These are phyloP conservation scores for Trichechus manatus DNA, from an alignment of 2,113 vertebrate genomes.

Conservation along the genomic window DNA sequence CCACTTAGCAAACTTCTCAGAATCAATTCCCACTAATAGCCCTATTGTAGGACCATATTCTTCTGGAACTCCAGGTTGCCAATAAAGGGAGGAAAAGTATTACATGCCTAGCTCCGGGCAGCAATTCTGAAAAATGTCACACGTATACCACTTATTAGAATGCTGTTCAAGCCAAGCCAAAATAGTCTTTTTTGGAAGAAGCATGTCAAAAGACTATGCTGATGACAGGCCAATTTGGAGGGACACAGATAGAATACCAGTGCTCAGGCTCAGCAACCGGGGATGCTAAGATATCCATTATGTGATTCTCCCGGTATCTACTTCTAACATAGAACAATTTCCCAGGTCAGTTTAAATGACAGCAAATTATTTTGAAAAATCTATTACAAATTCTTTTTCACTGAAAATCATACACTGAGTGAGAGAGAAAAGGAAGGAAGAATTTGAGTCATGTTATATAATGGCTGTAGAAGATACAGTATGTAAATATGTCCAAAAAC, in stretches of 20 bases:
- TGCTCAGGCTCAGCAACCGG: neutral
- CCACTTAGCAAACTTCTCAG: neutral
- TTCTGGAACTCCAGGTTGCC: neutral
- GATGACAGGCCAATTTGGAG: neutral
- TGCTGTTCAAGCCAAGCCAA: neutral
- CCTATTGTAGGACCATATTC: neutral
- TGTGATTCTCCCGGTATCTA: neutral
- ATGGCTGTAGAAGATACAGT: neutral
- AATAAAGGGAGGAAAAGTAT: neutral
- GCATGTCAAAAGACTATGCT: neutral
- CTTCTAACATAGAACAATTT: neutral
- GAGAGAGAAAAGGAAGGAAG: neutral
- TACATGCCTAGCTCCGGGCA: neutral
- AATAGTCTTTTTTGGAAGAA: neutral
- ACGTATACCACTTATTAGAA: neutral
- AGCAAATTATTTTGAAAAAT: neutral
- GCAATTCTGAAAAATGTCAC: neutral
- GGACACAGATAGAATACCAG: neutral
- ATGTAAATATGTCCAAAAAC: neutral
- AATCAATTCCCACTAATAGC: neutral
- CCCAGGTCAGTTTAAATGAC: neutral
- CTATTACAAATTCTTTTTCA: neutral
- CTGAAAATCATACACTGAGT: neutral
- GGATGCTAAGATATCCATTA: neutral
- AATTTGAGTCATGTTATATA: neutral